Evolutionary conservation across 2,888 invertebrate species (phyloP), one percentile per base, ranked within the genome.

Genomic region (Phyllotreta cruciferae): DNA sequence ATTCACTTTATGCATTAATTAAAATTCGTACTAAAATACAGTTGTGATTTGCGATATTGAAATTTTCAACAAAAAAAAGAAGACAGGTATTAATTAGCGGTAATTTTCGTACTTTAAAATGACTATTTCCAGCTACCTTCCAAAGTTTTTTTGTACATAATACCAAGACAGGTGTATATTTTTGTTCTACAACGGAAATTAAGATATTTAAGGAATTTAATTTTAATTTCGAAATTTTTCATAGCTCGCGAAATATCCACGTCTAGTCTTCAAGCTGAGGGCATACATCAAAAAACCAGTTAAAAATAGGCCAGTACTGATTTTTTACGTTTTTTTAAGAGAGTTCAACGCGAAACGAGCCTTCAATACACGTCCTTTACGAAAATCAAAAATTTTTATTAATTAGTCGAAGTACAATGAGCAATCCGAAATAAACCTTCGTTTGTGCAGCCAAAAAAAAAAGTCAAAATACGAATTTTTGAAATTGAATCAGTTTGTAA

Each of bases 81-180:
- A 24, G 24, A 24, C 24, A 24, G 24, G 24, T 24, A 24, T 63
- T 67, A 64, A 62, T 65, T 68, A 70, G 69, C 64, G 60, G 70
- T 71, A 68, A 69, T 65, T 62, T 73, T 74, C 72, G 70, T 73
- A 73, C 70, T 56, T 45, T 36, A 50, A 57, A 61, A 56, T 9
- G 34, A 56, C 70, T 66, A 66, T 66, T 68, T 66, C 60, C 68
- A 71, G 72, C 67, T 68, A 70, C 70, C 67, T 71, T 74, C 73
- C 71, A 70, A 71, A 71, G 72, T 72, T 70, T 58, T 24, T 72
- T 74, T 76, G 72, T 75, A 72, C 62, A 71, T 74, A 74, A 66
- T 50, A 55, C 54, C 66, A 62, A 70, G 55, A 63, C 57, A 62
- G 55, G 47, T 62, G 52, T 67, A 64, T 34, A 68, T 64, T 66